A percentile compares a stretch with the other conserved stretches of the same genome.
Evolutionary conservation across 2,888 invertebrate genomes (phyloP).

Genomic region (Drosophila affinis): DNA sequence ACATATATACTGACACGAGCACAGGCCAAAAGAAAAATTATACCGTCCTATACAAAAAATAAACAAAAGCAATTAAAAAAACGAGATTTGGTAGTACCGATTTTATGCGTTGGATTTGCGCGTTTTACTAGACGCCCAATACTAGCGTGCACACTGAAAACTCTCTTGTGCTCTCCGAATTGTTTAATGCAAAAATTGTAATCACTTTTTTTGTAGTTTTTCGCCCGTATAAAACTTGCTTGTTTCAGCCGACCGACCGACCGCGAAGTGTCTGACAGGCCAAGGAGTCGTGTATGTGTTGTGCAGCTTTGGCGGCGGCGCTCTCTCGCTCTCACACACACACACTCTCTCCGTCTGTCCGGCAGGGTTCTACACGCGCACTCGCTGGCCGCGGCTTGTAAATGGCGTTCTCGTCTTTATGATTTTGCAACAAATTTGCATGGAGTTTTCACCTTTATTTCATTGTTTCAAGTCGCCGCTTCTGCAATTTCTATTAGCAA

Average conservation of each 20-base stretch:
- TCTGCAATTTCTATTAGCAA: constrained; percentile 18
- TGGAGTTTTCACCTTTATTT: constrained; percentile 57
- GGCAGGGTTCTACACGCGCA: constrained; percentile 41
- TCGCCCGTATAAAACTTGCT: constrained; percentile 74
- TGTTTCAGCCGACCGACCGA: constrained; percentile 72
- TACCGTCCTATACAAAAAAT: constrained; percentile 79
- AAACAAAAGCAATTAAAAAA: constrained; percentile 82
- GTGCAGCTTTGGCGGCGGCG: constrained; percentile 61
- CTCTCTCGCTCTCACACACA: constrained; percentile 60
- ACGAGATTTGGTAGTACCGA: constrained; percentile 71
- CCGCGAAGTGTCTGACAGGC: constrained; percentile 68
- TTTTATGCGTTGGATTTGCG: constrained; percentile 60
- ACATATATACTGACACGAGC: constrained; percentile 59
- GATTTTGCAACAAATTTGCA: constrained; percentile 69
- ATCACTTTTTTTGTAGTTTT: constrained; percentile 64
- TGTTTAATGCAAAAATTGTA: constrained; percentile 58
- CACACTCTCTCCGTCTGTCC: constrained; percentile 28
- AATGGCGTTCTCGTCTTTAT: constrained; percentile 63
- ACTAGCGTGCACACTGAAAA: constrained; percentile 42
- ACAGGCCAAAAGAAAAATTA: constrained; percentile 77
- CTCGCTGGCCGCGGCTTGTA: constrained; percentile 54
- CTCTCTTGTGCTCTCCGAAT: constrained; percentile 34
- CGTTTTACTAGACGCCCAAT: constrained; percentile 56
- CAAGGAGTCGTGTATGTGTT: constrained; percentile 69
- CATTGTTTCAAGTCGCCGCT: constrained; percentile 10